A percentile compares a stretch with the other conserved stretches of the same genome.
Conservation (phyloP, 1,140 invertebrate species). For the Papilio helenus region DNA sequence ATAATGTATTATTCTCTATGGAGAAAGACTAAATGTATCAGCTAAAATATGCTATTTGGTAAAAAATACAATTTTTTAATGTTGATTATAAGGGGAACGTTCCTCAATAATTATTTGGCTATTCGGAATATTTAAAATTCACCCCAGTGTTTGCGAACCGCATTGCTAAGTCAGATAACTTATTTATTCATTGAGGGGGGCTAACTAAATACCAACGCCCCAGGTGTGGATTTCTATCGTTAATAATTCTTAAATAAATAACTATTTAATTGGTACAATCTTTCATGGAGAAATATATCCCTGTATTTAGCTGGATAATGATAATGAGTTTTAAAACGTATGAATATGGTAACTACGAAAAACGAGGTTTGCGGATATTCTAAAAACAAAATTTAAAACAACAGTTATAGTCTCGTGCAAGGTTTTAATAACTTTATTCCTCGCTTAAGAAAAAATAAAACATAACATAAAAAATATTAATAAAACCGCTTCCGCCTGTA, state of each 20-base stretch:
- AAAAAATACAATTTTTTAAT: neutral
- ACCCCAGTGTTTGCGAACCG: conserved; percentile 11
- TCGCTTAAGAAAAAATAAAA: no score
- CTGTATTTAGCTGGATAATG: no score
- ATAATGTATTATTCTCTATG: neutral
- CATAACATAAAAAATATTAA: neutral
- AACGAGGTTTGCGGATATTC: no score
- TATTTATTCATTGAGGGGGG: conserved; percentile 13
- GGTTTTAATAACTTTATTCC: no score
- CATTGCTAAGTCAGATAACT: conserved; percentile 8
- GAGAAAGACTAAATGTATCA: no score
- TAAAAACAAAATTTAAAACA: no score
- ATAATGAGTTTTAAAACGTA: no score
- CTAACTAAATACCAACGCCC: neutral
- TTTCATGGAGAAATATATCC: neutral
- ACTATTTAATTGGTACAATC: neutral
- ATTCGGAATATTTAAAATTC: conserved; percentile 4
- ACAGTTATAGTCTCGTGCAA: no score
- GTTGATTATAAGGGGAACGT: neutral
- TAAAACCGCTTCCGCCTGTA: conserved; percentile 27
- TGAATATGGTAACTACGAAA: no score
- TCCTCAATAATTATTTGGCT: neutral
- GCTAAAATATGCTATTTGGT: no score
- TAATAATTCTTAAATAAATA: neutral
- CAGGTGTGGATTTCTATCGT: neutral